Evolutionary conservation across 2,888 invertebrate genomes (phyloP), one percentile per base, ranked within the genome.

Genomic region (Crossocerus cetratus): DNA sequence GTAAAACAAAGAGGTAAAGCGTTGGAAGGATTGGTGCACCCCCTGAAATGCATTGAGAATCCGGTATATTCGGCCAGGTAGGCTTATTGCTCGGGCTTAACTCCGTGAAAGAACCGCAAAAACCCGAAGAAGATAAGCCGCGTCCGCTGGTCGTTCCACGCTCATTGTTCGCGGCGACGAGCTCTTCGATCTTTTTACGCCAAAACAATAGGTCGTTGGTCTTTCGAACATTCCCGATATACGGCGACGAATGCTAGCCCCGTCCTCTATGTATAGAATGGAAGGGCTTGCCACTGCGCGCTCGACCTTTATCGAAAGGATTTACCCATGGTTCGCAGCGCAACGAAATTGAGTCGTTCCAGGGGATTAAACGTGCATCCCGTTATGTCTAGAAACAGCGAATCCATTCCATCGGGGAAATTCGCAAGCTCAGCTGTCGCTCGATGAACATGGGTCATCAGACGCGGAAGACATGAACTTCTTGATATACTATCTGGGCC

Each of bases 281-380:
- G 82, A 82, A 78, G 76, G 78, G 74, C 77, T 83, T 77, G 76
- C 69, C 74, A 70, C 69, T 68, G 75, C 68, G 68, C 68, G 65
- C 69, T 65, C 65, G 71, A 72, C 16, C 14, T 74, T 77, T 82
- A 84, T 81, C 81, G 81, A 67, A 68, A 74, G 78, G 82, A 77
- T 80, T 86, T 85, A 84, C 77, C 81, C 78, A 83, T 82, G 84
- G 80, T 85, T 76, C 81, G 76, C 61, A 81, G 85, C 83, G 81
- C 83, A 84, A 81, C 83, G 81, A 84, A 86, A 86, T 86, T 85
- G 85, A 85, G 85, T 86, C 83, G 84, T 84, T 86, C 73, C 81
- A 55, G 67, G 66, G 82, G 86, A 86, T 86, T 86, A 86, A 85
- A 66, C 64, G 70, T 73, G 72, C 76, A 61, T 68, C 69, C 73